Base-by-base conservation (phyloP, 2,797 vertebrate genomes). In the Etheostoma nigrum region DNA sequence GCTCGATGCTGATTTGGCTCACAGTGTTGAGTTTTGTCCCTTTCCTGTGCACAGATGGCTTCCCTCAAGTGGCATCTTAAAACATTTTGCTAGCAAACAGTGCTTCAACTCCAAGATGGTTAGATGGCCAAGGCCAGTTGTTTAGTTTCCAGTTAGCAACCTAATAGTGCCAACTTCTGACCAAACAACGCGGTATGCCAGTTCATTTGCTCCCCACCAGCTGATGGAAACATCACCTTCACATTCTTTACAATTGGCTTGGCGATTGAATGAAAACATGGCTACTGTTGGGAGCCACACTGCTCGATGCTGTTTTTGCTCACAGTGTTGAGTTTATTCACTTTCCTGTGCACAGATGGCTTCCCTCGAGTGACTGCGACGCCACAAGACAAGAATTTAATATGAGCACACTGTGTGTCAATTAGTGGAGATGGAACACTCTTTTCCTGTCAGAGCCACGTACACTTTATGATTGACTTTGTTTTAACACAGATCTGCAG, bases 381-480 rank as follows among this genome's bases (percentile, higher is more conserved):
- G 7, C 62, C 74, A 51, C 33, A 4, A 13, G n/a, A n/a, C 33
- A 4, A 13, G 18, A n/a, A 55, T 81, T 57, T 18, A 48, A 52
- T 21, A 15, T 6, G 27, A 61, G 72, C 63, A 40, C 27, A 36
- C 72, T 47, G 45, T 23, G 65, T 64, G 65, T 74, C 73, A 79
- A 65, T 82, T 82, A 82, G 61, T 15, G 55, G 27, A 51, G 49
- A 44, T 4, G 21, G 59, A 68, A 33, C 57, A 45, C 11, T 48
- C 4, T 1, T 51, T 18, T 25, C 27, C 60, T 58, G 58, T 36
- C 67, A 58, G 18, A 58, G 61, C 13, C 23, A n/a, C 52, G 23
- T 1, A n/a, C 53, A 30, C 59, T 52, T 23, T 53, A 23, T n/a
- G 27, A 51, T 60, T n/a, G 27, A 51, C 55, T 67, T 60, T 12